These are phyloP conservation scores for Coleophora deauratella DNA, from an alignment of 2,888 invertebrate species.

Conservation along the genomic window DNA sequence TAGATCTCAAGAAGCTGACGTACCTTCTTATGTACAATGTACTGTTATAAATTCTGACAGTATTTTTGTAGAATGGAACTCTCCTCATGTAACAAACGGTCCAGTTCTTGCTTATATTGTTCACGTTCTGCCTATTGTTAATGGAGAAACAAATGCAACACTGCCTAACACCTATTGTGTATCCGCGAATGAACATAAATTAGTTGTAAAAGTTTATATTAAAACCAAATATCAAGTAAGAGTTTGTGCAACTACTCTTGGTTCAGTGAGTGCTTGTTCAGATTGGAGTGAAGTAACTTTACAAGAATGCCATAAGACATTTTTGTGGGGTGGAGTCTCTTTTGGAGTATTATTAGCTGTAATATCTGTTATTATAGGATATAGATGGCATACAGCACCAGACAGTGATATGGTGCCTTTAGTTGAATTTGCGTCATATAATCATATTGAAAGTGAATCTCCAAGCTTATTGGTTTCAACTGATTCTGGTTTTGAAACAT, in stretches of 20 bases:
- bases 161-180: slow-evolving; percentile 45
- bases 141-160: slow-evolving; percentile 24
- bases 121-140: slow-evolving; percentile 40
- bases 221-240: slow-evolving; percentile 31
- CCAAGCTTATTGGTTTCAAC: slow-evolving; percentile 27
- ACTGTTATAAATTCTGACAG: slow-evolving; percentile 27
- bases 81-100: slow-evolving; percentile 48
- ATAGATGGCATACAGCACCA: slow-evolving; percentile 19
- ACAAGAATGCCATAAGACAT: neutral
- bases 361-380: slow-evolving; percentile 31
- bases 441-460: slow-evolving; percentile 33
- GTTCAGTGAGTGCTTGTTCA: slow-evolving; percentile 29
- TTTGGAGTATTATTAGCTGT: slow-evolving; percentile 36
- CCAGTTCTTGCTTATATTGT: slow-evolving; percentile 50
- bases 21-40: slow-evolving; percentile 27
- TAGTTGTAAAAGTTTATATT: slow-evolving; percentile 22
- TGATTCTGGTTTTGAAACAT: slow-evolving; percentile 38
- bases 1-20: slow-evolving; percentile 36
- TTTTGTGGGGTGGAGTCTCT: slow-evolving; percentile 33
- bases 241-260: slow-evolving; percentile 35
- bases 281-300: slow-evolving; percentile 19
- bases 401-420: slow-evolving; percentile 37
- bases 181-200: slow-evolving; percentile 23
- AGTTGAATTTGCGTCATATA: slow-evolving; percentile 29
- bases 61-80: slow-evolving; percentile 43